These are phyloP conservation scores for Ctenosaura bakeri DNA, from an alignment of 2,797 vertebrate genomes.

Conservation along the genomic window DNA sequence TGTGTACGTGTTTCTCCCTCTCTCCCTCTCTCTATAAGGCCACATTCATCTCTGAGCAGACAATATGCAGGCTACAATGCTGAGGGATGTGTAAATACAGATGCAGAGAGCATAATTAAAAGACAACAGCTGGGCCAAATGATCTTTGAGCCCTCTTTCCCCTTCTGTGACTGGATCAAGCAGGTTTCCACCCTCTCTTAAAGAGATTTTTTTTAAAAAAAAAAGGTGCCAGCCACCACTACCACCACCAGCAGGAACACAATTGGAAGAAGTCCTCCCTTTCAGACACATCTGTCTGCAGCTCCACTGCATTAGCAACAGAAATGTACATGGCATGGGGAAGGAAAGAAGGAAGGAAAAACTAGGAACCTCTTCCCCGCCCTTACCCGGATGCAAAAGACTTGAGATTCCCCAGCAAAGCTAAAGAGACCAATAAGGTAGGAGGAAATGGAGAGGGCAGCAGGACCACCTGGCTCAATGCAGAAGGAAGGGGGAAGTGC, in stretches of 20 bases:
- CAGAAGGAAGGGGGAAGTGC: conserved; percentile 20
- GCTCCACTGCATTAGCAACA: not conserved
- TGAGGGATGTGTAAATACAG: conserved; percentile 1
- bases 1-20: not conserved
- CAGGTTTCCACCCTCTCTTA: conserved; percentile 9
- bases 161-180: conserved; percentile 10
- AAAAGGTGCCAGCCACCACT: not conserved
- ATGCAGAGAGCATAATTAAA: not conserved
- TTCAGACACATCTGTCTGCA: conserved; percentile 29
- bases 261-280: not conserved
- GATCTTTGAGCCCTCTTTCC: not conserved
- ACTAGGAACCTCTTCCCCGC: not conserved
- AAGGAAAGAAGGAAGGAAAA: not conserved
- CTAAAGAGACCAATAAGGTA: fast-evolving
- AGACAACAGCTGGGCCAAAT: not conserved
- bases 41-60: conserved; percentile 13
- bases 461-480: conserved; percentile 1
- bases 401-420: conserved; percentile 22
- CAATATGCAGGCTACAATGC: conserved; percentile 27
- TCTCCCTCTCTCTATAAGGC: conserved; percentile 15
- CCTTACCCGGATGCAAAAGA: conserved; percentile 20
- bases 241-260: not conserved
- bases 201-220: not conserved
- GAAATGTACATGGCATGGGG: not conserved
- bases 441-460: fast-evolving